A percentile compares a stretch with the other conserved stretches of the same genome.
Conservation (phyloP, 2,888 invertebrate species). For the Cephonodes hylas region DNA sequence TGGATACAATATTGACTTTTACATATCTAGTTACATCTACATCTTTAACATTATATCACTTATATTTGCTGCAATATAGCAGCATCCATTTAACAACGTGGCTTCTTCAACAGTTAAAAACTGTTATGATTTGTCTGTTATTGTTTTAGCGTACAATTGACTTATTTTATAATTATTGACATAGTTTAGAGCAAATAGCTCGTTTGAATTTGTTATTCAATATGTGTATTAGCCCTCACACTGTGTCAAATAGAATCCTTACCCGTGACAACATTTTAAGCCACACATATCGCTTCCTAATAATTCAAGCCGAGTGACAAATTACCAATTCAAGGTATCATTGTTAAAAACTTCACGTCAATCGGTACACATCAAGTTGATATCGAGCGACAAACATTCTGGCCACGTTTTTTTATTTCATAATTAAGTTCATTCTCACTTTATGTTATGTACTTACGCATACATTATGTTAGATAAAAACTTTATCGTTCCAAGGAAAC, state of each 20-base stretch:
- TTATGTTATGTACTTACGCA: constrained; percentile 9
- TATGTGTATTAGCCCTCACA: neutral
- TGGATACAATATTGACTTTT: no score
- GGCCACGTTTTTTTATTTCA: constrained; percentile 4
- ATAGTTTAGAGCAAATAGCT: neutral
- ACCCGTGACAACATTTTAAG: neutral
- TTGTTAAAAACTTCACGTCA: constrained; percentile 7
- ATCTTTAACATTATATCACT: no score
- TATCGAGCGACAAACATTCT: constrained; percentile 7
- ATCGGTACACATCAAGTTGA: neutral
- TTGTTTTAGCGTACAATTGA: neutral
- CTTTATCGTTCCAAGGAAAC: constrained; percentile 18
- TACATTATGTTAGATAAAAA: constrained; percentile 15
- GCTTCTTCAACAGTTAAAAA: neutral
- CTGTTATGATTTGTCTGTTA: neutral
- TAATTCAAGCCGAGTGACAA: neutral
- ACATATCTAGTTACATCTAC: no score
- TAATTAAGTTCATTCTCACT: constrained; percentile 1
- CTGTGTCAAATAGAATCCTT: neutral
- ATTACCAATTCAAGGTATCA: constrained; percentile 6
- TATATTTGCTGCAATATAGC: neutral
- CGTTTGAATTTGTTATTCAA: neutral
- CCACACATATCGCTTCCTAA: neutral
- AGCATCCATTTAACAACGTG: neutral
- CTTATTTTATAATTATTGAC: neutral